phyloP scores from a whole-genome alignment of 2,888 invertebrate species.

The Parthenolecanium corni region DNA sequence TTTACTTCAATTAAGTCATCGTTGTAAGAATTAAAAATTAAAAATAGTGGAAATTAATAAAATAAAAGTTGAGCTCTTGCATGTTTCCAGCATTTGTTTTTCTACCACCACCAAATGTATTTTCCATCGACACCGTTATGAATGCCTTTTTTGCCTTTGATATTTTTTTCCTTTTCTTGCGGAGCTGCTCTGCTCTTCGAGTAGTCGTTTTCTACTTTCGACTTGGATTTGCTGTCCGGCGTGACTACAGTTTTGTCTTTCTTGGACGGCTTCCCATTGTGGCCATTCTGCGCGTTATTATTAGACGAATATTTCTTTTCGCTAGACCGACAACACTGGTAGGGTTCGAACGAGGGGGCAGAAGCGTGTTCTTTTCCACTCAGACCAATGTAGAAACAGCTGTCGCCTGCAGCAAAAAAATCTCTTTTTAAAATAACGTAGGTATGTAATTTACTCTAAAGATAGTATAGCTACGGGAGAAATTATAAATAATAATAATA shows the following conservation, averaged over 20 bases:
- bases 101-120: conserved; percentile 65
- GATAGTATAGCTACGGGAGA: too few relatives aligned
- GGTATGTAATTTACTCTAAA: too few relatives aligned
- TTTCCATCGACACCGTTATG: conserved; percentile 78
- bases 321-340: conserved; percentile 85
- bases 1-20: too few relatives aligned
- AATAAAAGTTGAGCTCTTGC: too few relatives aligned
- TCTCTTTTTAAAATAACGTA: conserved; percentile 20
- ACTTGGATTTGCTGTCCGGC: conserved; percentile 38
- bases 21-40: too few relatives aligned
- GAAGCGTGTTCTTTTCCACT: conserved; percentile 69
- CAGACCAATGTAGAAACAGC: conserved; percentile 93
- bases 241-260: conserved; percentile 23
- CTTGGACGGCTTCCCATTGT: conserved; percentile 5
- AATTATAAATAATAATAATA: too few relatives aligned
- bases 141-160: conserved; percentile 46
- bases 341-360: conserved; percentile 70
- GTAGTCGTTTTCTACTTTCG: conserved; percentile 29
- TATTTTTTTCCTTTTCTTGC: conserved; percentile 34
- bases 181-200: conserved; percentile 29
- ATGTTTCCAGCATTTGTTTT: background rate
- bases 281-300: conserved; percentile 16
- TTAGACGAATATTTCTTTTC: conserved; percentile 45
- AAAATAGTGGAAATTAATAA: too few relatives aligned
- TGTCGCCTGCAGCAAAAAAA: conserved; percentile 68